Evolutionary conservation across 2,888 invertebrate species (phyloP).

Genomic region (Taenaris catops): DNA sequence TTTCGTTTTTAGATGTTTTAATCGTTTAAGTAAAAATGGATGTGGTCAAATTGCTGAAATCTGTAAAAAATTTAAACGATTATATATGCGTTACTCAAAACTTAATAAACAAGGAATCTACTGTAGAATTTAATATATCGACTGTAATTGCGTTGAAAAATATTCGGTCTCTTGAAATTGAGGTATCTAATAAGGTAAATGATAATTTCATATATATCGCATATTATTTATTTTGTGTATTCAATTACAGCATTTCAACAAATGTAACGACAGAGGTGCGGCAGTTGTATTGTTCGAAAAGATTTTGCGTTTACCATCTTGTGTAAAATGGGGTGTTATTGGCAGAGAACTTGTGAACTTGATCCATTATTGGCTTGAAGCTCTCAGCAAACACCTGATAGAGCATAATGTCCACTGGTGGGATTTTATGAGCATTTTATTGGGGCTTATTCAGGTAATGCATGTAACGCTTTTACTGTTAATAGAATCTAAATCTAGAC

Average conservation of each 20-base stretch:
- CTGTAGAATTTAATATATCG: constrained; percentile 46
- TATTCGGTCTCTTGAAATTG: constrained; percentile 49
- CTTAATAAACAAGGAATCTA: constrained; percentile 30
- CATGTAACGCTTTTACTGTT: not conserved
- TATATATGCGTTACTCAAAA: constrained; percentile 44
- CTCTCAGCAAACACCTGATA: constrained; percentile 46
- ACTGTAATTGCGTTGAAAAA: constrained; percentile 49
- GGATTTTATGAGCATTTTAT: constrained; percentile 44
- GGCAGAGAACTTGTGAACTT: constrained; percentile 44
- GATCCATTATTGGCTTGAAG: constrained; percentile 56
- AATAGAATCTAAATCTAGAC: too few relatives aligned
- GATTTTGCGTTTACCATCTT: constrained; percentile 41
- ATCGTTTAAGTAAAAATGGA: constrained; percentile 44
- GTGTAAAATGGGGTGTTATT: constrained; percentile 49
- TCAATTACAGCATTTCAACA: constrained; percentile 50
- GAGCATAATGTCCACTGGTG: constrained; percentile 47
- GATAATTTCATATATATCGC: not conserved
- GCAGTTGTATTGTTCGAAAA: constrained; percentile 44
- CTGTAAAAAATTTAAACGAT: constrained; percentile 40
- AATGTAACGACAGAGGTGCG: constrained; percentile 48
- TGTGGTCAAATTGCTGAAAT: constrained; percentile 36
- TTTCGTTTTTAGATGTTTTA: too few relatives aligned
- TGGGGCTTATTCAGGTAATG: constrained; percentile 47
- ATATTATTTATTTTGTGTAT: not conserved
- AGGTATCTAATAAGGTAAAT: constrained; percentile 36